A percentile compares a stretch with the other conserved stretches of the same genome.
phyloP scores from a whole-genome alignment of 1,140 invertebrate species.

The Carcinoscorpius rotundicauda region DNA sequence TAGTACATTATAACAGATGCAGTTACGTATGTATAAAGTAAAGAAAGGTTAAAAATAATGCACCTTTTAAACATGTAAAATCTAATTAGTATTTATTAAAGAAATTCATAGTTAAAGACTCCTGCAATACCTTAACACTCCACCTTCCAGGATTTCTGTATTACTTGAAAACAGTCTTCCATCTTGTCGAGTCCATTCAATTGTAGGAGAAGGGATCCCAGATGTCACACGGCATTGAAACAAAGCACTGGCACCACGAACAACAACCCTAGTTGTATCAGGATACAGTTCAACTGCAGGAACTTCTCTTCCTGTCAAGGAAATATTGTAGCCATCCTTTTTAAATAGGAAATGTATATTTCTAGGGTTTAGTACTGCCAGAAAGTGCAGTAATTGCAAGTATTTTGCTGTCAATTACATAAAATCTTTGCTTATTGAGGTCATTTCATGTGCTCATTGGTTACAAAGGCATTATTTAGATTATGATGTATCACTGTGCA shows the following conservation, averaged over 20 bases:
- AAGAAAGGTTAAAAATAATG: too few species aligned
- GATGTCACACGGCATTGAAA: conserved; percentile 61
- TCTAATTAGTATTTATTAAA: too few species aligned
- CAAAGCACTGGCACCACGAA: conserved; percentile 48
- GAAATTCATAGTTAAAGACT: too few species aligned
- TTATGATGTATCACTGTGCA: too few species aligned
- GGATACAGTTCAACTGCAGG: conserved; percentile 69
- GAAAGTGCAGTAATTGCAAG: background rate
- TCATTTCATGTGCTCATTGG: too few species aligned
- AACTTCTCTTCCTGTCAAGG: conserved; percentile 53
- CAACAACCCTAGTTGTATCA: conserved; percentile 44
- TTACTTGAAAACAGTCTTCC: conserved; percentile 48
- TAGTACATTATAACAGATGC: background rate
- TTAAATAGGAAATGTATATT: background rate
- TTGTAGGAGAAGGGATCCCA: conserved; percentile 59
- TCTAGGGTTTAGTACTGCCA: background rate
- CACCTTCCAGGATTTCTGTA: conserved; percentile 49
- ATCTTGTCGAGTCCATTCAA: conserved; percentile 63
- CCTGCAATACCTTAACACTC: conserved; percentile 48
- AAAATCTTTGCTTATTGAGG: background rate
- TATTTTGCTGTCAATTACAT: background rate
- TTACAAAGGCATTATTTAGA: too few species aligned
- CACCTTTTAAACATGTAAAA: too few species aligned
- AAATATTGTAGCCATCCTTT: background rate
- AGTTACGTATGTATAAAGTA: too few species aligned